A percentile compares a stretch with the other conserved stretches of the same genome.
These are phyloP conservation scores for Lasioglossum morio DNA, from an alignment of 2,888 invertebrate species.

Conservation along the genomic window DNA sequence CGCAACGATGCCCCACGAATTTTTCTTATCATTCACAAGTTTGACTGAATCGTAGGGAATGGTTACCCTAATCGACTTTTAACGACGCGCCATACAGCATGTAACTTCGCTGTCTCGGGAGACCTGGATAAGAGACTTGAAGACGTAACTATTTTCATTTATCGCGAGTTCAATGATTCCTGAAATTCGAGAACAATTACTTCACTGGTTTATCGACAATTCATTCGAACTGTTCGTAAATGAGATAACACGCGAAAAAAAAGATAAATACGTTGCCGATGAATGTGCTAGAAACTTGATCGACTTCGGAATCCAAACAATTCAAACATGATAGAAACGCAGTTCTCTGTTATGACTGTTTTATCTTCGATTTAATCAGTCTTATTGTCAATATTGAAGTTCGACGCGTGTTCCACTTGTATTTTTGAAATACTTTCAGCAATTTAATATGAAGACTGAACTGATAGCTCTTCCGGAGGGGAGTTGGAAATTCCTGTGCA, in stretches of 20 bases:
- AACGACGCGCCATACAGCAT: not conserved
- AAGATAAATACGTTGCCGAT: not conserved
- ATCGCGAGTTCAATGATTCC: not conserved
- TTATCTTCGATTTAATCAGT: not conserved
- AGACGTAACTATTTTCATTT: not conserved
- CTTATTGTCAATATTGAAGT: not conserved
- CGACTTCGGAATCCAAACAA: not conserved
- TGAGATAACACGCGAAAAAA: slow-evolving; percentile 7
- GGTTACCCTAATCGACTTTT: not conserved
- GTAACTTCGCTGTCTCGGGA: not conserved
- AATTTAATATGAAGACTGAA: not conserved
- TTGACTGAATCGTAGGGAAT: not conserved
- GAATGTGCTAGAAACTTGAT: not conserved
- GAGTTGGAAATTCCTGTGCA: not conserved
- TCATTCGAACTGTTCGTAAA: not conserved
- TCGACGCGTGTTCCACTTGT: not conserved
- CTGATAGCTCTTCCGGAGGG: not conserved
- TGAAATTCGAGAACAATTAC: not conserved
- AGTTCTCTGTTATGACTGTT: not conserved
- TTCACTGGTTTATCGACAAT: not conserved
- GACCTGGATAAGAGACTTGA: not conserved
- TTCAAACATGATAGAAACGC: not conserved
- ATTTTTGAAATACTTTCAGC: not conserved
- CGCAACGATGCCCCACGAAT: not conserved
- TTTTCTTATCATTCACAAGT: not conserved